Base-by-base conservation (phyloP, 2,888 invertebrate genomes). In the Stenchaetothrips biformis region DNA sequence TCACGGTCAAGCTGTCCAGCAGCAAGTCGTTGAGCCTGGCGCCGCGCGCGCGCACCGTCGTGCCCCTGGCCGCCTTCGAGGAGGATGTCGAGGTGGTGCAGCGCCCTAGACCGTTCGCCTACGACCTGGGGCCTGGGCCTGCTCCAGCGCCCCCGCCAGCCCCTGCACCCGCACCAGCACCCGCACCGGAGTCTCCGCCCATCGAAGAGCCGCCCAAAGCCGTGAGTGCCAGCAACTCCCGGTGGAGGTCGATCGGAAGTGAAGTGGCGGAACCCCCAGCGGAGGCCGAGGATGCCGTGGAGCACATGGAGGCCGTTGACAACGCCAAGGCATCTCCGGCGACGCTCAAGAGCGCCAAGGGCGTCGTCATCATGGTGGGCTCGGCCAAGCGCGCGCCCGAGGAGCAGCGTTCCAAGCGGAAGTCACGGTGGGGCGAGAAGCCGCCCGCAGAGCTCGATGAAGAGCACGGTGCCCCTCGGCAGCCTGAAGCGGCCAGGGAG, bases 341-440 rank as follows among this genome's bases (percentile, higher is more conserved):
- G 9, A 21, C 25, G 9, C 67, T 25, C 67, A 74, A 21, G 21
- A 25, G 21, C 21, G 21, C 67, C 9, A 74, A 74, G 67, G 67
- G 67, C 67, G 67, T 74, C 21, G 67, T 74, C 21, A 25, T 74
- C 21, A 25, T 25, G 67, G 21, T 74, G 67, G 67, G 37, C 2
- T 21, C 25, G 67, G 67, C 37, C 25, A 74, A 74, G 67, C 67
- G 67, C 25, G 25, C 67, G 6, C 25, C 67, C 21, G 67, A 67
- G n/a, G 67, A 6, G n/a, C 67, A n/a, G 25, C 67, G 67, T 8
- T 74, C 67, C 67, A 74, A 74, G 67, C 67, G 67, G 25, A 74
- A 21, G 67, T 74, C 67, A 25, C 67, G 67, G 21, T 74, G 67
- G 67, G 67, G 67, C 67, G 67, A 74, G 67, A 74, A 74, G 67